Percentiles rank a stretch among this genome's conserved stretches.
phyloP scores from a whole-genome alignment of 2,797 vertebrate species.

The Pipistrellus pygmaeus region DNA sequence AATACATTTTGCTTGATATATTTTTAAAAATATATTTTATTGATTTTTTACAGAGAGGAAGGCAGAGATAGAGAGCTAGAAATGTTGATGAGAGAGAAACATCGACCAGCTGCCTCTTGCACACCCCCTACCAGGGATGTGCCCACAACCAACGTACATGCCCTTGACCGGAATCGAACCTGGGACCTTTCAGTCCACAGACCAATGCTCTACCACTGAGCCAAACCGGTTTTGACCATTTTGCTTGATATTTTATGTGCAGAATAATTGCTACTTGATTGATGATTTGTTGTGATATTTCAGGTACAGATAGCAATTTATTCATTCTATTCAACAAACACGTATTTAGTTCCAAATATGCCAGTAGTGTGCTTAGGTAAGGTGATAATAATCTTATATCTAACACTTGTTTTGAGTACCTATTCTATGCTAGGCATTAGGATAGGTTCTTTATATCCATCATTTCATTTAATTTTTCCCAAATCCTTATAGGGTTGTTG shows the following conservation, averaged over 20 bases:
- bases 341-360: neutral
- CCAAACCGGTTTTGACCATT: neutral
- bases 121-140: too few relatives aligned
- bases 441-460: neutral
- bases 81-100: too few relatives aligned
- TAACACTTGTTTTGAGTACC: neutral
- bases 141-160: too few relatives aligned
- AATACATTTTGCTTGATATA: constrained; percentile 36
- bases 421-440: neutral
- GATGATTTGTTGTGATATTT: constrained; percentile 40
- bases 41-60: too few relatives aligned
- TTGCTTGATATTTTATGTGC: constrained; percentile 49
- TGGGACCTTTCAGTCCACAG: too few relatives aligned
- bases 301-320: neutral
- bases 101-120: too few relatives aligned
- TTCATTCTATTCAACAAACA: constrained; percentile 45
- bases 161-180: too few relatives aligned
- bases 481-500: neutral
- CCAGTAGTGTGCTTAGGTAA: neutral
- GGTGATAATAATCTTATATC: neutral
- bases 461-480: neutral
- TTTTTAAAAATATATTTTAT: too few relatives aligned
- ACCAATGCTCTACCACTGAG: too few relatives aligned
- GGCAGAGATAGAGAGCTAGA: too few relatives aligned
- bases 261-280: constrained; percentile 56